These are phyloP conservation scores for Ginglymostoma cirratum DNA, from an alignment of 2,113 vertebrate genomes.

Conservation along the genomic window DNA sequence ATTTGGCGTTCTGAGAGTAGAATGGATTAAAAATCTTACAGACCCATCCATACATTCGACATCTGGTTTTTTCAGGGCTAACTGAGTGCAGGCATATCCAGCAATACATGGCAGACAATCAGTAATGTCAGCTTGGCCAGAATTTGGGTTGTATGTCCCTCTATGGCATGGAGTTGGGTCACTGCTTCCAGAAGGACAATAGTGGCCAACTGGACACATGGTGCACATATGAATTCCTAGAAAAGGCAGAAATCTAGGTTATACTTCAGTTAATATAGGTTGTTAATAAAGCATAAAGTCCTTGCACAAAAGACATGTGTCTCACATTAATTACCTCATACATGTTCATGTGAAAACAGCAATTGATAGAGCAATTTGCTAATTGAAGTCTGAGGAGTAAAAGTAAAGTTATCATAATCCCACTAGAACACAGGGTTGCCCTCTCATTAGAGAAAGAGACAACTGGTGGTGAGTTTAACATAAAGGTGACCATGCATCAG, in stretches of 20 bases:
- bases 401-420: too few species aligned
- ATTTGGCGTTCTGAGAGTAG: neutral
- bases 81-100: constrained; percentile 71
- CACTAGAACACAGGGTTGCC: too few species aligned
- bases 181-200: constrained; percentile 62
- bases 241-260: constrained; percentile 21
- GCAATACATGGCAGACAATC: constrained; percentile 67
- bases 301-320: neutral
- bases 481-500: too few species aligned
- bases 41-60: constrained; percentile 67
- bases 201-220: constrained; percentile 71
- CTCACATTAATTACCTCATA: neutral
- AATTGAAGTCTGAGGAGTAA: neutral
- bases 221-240: constrained; percentile 63
- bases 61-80: constrained; percentile 65
- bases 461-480: too few species aligned
- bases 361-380: too few species aligned
- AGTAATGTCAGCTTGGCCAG: constrained; percentile 64
- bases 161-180: constrained; percentile 62
- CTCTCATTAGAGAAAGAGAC: too few species aligned
- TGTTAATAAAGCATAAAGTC: neutral
- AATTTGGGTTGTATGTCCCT: constrained; percentile 65
- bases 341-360: neutral
- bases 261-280: neutral
- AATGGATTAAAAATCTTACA: constrained; percentile 38